Evolutionary conservation across 2,888 invertebrate species (phyloP).

Genomic region (Dysmachus trigonus): DNA sequence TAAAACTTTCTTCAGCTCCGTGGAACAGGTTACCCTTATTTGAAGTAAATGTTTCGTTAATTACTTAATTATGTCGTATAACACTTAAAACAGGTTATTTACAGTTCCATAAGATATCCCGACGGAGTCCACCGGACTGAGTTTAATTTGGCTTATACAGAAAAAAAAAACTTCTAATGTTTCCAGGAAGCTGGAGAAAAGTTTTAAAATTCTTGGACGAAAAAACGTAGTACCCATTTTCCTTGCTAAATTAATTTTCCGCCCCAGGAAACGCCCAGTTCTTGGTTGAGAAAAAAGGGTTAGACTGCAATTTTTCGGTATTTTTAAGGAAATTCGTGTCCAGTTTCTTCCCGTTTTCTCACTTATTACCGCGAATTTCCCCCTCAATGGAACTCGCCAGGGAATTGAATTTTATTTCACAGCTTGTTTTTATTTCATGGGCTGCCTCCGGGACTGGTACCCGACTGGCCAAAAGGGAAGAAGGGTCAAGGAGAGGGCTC

Average conservation of each 20-base stretch:
- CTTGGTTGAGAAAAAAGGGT: background rate
- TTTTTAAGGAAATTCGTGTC: background rate
- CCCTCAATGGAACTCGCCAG: background rate
- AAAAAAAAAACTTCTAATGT: background rate
- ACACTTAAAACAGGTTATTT: background rate
- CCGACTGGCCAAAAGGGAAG: background rate
- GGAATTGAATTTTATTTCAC: background rate
- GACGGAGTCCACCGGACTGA: background rate
- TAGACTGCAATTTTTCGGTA: background rate
- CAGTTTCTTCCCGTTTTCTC: background rate
- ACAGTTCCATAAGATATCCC: background rate
- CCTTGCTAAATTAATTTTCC: conserved; percentile 1
- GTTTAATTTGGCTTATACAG: background rate
- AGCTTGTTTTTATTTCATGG: background rate
- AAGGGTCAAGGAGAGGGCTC: background rate
- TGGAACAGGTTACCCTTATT: background rate
- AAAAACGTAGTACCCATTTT: background rate
- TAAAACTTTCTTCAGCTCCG: background rate
- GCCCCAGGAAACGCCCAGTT: background rate
- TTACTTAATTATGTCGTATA: background rate
- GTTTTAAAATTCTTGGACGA: background rate
- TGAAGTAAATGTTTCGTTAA: background rate
- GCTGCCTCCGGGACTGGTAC: background rate
- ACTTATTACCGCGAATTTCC: background rate
- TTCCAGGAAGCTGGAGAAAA: background rate